These are phyloP conservation scores for Limosa lapponica DNA, from an alignment of 2,797 vertebrate species.

Conservation along the genomic window DNA sequence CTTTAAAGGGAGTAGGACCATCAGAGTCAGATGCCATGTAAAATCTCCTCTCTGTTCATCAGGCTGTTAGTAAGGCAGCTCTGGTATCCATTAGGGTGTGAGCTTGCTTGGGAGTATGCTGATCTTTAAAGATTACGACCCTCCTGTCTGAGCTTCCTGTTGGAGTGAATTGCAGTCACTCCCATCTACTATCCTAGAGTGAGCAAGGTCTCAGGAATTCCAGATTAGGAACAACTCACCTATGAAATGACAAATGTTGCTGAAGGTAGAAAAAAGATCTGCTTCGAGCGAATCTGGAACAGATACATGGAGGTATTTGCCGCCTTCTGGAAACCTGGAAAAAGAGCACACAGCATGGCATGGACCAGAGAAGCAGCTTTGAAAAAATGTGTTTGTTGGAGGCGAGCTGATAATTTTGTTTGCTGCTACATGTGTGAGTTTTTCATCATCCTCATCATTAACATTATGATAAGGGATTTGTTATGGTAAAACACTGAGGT, in stretches of 20 bases:
- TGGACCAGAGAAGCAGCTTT: not conserved
- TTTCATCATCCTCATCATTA: not conserved
- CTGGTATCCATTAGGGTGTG: not conserved
- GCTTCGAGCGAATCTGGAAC: slow-evolving; percentile 74
- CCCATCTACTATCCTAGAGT: not conserved
- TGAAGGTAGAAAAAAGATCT: slow-evolving; percentile 77
- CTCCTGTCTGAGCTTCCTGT: not conserved
- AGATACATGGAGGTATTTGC: slow-evolving; percentile 76
- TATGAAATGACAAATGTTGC: slow-evolving; percentile 83
- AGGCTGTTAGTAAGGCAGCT: not conserved
- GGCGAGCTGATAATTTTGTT: not conserved
- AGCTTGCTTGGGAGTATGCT: not conserved
- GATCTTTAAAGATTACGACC: not conserved
- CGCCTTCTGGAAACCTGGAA: slow-evolving; percentile 58
- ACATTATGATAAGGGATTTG: not conserved
- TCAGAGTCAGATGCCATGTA: not conserved
- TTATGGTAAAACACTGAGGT: not conserved
- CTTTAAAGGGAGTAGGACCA: not conserved
- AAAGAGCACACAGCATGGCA: not conserved
- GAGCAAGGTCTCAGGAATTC: not conserved
- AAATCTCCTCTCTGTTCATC: not conserved
- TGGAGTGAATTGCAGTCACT: not conserved
- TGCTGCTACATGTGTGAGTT: not conserved
- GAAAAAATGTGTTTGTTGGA: not conserved
- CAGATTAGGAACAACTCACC: slow-evolving; percentile 75